Percentiles rank a stretch among this genome's conserved stretches.
These are phyloP conservation scores for Achroia grisella DNA, from an alignment of 1,140 invertebrate species.

Conservation along the genomic window DNA sequence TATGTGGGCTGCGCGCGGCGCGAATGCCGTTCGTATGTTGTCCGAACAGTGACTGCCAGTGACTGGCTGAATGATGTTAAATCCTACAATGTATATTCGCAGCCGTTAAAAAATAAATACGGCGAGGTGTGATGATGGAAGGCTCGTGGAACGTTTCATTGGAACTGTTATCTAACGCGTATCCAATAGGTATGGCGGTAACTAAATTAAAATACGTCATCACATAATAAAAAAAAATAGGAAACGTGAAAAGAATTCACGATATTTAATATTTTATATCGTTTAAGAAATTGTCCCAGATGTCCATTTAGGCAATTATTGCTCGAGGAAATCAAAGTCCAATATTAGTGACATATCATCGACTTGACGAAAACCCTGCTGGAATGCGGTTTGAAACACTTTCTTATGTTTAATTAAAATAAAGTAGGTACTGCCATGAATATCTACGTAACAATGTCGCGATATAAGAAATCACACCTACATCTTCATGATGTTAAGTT, in stretches of 20 bases:
- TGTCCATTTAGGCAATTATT: too few species aligned
- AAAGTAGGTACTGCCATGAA: too few species aligned
- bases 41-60: slow-evolving; percentile 56
- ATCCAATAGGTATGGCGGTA: slow-evolving; percentile 15
- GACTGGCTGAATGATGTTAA: slow-evolving; percentile 57
- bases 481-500: too few species aligned
- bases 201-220: slow-evolving; percentile 16
- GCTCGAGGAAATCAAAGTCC: too few species aligned
- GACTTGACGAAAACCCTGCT: not conserved
- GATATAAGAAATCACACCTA: too few species aligned
- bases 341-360: not conserved
- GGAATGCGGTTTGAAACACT: slow-evolving; percentile 3
- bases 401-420: not conserved
- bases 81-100: slow-evolving; percentile 61
- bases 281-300: too few species aligned
- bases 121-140: slow-evolving; percentile 54
- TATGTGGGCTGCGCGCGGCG: slow-evolving; percentile 37
- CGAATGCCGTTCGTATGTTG: slow-evolving; percentile 47
- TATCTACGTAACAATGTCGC: too few species aligned
- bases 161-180: slow-evolving; percentile 59
- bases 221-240: too few species aligned
- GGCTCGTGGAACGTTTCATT: slow-evolving; percentile 46
- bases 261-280: too few species aligned
- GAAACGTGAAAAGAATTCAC: too few species aligned
- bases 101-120: slow-evolving; percentile 67